phyloP scores from a whole-genome alignment of 2,888 invertebrate genomes.

The Cephus pygmeus region DNA sequence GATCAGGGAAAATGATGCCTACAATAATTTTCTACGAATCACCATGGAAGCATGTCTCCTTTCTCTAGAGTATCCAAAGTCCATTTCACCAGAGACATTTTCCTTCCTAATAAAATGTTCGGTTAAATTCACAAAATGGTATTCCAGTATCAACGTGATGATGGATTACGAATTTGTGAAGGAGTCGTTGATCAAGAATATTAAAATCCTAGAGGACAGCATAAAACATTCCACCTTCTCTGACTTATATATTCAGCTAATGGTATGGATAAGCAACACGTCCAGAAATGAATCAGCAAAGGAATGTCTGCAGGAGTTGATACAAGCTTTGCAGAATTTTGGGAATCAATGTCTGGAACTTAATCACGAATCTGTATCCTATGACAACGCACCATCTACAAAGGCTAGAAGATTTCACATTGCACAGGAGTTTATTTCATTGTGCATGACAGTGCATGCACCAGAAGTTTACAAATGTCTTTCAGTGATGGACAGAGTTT shows the following conservation, averaged over 20 bases:
- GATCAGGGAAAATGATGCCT: conserved; percentile 38
- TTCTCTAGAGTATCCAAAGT: conserved; percentile 42
- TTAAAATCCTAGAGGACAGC: conserved; percentile 26
- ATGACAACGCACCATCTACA: background rate
- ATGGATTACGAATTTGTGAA: conserved; percentile 5
- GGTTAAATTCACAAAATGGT: conserved; percentile 23
- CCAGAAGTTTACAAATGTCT: conserved; percentile 26
- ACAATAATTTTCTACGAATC: conserved; percentile 38
- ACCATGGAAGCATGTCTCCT: conserved; percentile 47
- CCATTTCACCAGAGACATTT: conserved; percentile 37
- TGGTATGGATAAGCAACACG: conserved; percentile 24
- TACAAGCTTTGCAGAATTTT: conserved; percentile 29
- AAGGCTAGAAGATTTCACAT: conserved; percentile 14
- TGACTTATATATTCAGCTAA: conserved; percentile 21
- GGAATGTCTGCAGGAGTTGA: conserved; percentile 19
- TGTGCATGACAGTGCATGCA: conserved; percentile 24
- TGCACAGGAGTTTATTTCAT: conserved; percentile 28
- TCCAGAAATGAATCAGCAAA: conserved; percentile 8
- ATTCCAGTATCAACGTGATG: conserved; percentile 20
- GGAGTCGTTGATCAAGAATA: conserved; percentile 23
- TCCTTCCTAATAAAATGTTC: conserved; percentile 42
- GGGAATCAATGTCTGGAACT: conserved; percentile 16
- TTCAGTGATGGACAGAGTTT: conserved; percentile 24
- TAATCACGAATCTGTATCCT: background rate
- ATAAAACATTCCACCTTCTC: conserved; percentile 26